Evolutionary conservation across 2,888 invertebrate genomes (phyloP).

Genomic region (Tipula confusa): DNA sequence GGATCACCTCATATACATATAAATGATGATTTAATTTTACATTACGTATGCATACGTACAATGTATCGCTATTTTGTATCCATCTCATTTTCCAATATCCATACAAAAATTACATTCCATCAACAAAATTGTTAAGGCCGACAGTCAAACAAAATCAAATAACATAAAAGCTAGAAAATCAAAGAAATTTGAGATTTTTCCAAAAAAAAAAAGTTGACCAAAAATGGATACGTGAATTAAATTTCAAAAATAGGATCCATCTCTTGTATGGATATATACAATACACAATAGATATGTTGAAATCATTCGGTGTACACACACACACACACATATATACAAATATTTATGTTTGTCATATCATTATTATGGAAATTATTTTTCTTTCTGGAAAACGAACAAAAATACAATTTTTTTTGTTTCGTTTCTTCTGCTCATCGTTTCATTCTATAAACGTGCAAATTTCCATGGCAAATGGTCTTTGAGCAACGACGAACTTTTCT

Average conservation of each 20-base stretch:
- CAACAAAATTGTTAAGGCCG: background rate
- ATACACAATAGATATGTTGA: background rate
- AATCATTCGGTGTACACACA: background rate
- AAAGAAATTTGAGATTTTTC: background rate
- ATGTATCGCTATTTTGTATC: background rate
- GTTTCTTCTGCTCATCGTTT: background rate
- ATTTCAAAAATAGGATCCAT: background rate
- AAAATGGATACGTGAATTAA: background rate
- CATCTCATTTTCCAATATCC: background rate
- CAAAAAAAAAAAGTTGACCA: background rate
- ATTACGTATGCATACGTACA: background rate
- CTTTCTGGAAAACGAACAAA: background rate
- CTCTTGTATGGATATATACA: background rate
- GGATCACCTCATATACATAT: background rate
- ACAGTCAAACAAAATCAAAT: background rate
- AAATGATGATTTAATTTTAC: background rate
- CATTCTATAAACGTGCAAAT: background rate
- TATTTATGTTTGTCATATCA: background rate
- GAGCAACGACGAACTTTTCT: background rate
- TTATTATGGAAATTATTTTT: constrained; percentile 14
- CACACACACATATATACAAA: background rate
- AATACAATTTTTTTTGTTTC: background rate
- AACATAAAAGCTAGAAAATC: background rate
- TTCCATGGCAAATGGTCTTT: background rate
- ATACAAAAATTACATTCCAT: background rate